Conservation (phyloP, 23 tunicate genomes). For the Trididemnum clinides region DNA sequence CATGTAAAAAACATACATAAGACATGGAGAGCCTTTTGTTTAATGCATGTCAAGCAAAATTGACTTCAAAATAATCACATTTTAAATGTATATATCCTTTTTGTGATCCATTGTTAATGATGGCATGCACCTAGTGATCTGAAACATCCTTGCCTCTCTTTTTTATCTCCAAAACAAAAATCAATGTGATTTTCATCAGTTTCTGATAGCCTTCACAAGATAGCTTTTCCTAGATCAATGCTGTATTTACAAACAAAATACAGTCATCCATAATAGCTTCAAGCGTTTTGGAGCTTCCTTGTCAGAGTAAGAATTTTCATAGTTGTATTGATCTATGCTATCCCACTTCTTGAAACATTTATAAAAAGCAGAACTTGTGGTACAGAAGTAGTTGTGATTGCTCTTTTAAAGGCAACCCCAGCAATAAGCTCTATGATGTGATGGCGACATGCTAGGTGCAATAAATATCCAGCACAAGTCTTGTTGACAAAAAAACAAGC, state of each 20-base stretch:
- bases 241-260: neutral
- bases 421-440: neutral
- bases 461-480: neutral
- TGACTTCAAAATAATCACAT: too few species aligned
- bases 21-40: too few species aligned
- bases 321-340: neutral
- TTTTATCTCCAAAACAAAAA: too few species aligned
- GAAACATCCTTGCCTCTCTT: too few species aligned
- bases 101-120: too few species aligned
- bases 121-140: too few species aligned
- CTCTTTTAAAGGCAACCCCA: constrained; percentile 12
- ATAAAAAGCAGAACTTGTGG: constrained; percentile 2
- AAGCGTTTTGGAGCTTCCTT: neutral
- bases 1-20: too few species aligned
- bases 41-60: too few species aligned
- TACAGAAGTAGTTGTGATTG: neutral
- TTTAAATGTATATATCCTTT: too few species aligned
- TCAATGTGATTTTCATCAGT: neutral
- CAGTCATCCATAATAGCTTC: neutral
- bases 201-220: neutral
- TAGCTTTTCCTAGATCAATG: neutral
- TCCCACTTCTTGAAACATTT: neutral
- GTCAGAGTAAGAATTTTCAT: constrained; percentile 14
- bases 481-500: neutral
- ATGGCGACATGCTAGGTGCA: too few species aligned